phyloP scores from a whole-genome alignment of 2,888 invertebrate species.

The Euclidia mi region DNA sequence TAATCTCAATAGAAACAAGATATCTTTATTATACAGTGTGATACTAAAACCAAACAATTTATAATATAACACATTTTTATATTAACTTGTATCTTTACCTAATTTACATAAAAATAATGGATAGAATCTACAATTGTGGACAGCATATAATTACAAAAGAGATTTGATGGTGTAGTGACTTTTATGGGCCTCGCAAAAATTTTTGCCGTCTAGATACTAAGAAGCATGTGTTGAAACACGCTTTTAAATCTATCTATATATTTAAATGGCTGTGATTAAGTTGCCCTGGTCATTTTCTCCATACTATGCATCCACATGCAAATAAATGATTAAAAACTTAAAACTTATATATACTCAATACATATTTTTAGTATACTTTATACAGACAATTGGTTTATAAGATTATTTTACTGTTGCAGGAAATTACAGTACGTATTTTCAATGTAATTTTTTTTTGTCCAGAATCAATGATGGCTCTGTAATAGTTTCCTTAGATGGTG shows the following conservation, averaged over 20 bases:
- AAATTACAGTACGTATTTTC: neutral
- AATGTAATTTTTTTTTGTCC: conserved; percentile 1
- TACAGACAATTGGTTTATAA: conserved; percentile 63
- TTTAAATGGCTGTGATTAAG: no score
- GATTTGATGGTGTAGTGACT: neutral
- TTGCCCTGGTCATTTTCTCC: neutral
- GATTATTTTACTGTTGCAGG: conserved; percentile 59
- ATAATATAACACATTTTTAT: conserved; percentile 70
- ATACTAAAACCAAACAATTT: conserved; percentile 73
- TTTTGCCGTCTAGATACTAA: neutral
- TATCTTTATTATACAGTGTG: conserved; percentile 79
- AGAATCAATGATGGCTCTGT: conserved; percentile 30
- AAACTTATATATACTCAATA: conserved; percentile 65
- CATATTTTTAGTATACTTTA: conserved; percentile 76
- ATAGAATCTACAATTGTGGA: conserved; percentile 60
- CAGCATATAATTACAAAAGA: conserved; percentile 37
- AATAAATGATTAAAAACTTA: conserved; percentile 66
- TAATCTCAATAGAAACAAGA: conserved; percentile 84
- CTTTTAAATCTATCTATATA: no score
- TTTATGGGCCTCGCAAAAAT: neutral
- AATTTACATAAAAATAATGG: conserved; percentile 71
- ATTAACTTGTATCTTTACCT: conserved; percentile 70
- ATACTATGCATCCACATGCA: conserved; percentile 50
- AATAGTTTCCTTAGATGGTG: conserved; percentile 61
- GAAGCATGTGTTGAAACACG: neutral